phyloP scores from a whole-genome alignment of 2,888 invertebrate species.

The Urechis unicinctus region DNA sequence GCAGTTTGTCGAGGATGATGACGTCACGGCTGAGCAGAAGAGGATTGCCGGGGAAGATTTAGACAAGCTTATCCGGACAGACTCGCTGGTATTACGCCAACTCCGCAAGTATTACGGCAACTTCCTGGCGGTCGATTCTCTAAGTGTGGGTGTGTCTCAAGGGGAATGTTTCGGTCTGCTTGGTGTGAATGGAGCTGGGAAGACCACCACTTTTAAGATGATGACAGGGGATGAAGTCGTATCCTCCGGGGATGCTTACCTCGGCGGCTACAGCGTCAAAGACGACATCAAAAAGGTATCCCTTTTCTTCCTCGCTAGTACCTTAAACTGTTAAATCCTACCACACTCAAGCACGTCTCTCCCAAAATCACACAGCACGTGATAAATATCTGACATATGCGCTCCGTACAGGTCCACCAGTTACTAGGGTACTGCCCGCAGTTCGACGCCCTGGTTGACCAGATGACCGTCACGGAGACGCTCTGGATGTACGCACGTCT shows the following conservation, averaged over 20 bases:
- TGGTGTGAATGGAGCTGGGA: slow-evolving; percentile 59
- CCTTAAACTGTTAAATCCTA: too few species aligned
- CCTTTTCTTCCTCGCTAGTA: not conserved
- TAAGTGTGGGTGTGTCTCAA: slow-evolving; percentile 62
- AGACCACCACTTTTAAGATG: slow-evolving; percentile 65
- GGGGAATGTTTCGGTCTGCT: slow-evolving; percentile 75
- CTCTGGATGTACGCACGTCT: slow-evolving; percentile 21
- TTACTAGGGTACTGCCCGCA: slow-evolving; percentile 70
- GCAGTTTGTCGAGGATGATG: slow-evolving; percentile 19
- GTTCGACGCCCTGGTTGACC: slow-evolving; percentile 26
- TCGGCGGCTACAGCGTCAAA: slow-evolving; percentile 24
- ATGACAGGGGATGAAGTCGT: slow-evolving; percentile 69
- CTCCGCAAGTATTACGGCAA: slow-evolving; percentile 54
- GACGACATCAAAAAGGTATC: slow-evolving; percentile 19
- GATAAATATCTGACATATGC: slow-evolving; percentile 2
- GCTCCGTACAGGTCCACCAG: slow-evolving; percentile 58
- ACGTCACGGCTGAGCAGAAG: slow-evolving; percentile 45
- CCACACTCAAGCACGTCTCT: too few species aligned
- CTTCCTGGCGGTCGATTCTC: slow-evolving; percentile 67
- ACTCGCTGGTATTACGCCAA: slow-evolving; percentile 58
- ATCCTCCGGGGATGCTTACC: slow-evolving; percentile 61
- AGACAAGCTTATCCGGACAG: slow-evolving; percentile 20
- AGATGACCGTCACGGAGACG: slow-evolving; percentile 24
- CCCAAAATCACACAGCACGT: not conserved
- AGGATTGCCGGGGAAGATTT: slow-evolving; percentile 26